phyloP scores from a whole-genome alignment of 1,140 invertebrate species.

The Philopotamus ludificatus region DNA sequence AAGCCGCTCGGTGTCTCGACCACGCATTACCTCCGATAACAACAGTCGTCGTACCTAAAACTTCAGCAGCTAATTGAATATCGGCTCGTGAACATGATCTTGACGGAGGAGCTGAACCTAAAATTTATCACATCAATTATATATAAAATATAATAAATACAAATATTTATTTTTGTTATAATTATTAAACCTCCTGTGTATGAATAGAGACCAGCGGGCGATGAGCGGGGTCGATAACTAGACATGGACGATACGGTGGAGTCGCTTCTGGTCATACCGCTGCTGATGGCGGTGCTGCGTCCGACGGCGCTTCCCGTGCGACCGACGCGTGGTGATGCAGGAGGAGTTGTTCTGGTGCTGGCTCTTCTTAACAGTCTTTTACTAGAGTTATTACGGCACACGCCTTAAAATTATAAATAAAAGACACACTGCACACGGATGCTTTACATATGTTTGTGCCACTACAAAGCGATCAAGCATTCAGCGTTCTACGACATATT shows the following conservation, averaged over 20 bases:
- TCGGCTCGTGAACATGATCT: conserved; percentile 68
- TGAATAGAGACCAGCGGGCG: conserved; percentile 70
- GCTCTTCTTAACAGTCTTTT: conserved; percentile 37
- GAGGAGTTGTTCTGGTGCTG: conserved; percentile 45
- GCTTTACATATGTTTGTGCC: not conserved
- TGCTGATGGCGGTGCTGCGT: conserved; percentile 47
- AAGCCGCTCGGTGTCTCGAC: conserved; percentile 49
- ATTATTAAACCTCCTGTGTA: conserved; percentile 61
- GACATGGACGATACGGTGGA: conserved; percentile 61
- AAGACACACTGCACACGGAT: not conserved
- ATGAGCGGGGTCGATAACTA: conserved; percentile 64
- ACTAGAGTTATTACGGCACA: conserved; percentile 57
- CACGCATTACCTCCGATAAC: conserved; percentile 53
- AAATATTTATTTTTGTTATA: not conserved
- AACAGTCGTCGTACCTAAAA: conserved; percentile 58
- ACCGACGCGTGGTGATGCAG: conserved; percentile 51
- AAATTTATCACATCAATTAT: conserved; percentile 11
- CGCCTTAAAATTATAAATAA: conserved; percentile 46
- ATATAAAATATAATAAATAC: not conserved
- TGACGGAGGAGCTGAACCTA: conserved; percentile 61
- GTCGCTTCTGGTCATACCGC: conserved; percentile 48
- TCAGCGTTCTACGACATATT: no score
- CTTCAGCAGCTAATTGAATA: conserved; percentile 56
- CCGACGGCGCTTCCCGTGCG: conserved; percentile 42
- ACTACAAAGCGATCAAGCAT: not conserved